Conservation (phyloP, 2,797 vertebrate genomes). For the Gorsachius magnificus region DNA sequence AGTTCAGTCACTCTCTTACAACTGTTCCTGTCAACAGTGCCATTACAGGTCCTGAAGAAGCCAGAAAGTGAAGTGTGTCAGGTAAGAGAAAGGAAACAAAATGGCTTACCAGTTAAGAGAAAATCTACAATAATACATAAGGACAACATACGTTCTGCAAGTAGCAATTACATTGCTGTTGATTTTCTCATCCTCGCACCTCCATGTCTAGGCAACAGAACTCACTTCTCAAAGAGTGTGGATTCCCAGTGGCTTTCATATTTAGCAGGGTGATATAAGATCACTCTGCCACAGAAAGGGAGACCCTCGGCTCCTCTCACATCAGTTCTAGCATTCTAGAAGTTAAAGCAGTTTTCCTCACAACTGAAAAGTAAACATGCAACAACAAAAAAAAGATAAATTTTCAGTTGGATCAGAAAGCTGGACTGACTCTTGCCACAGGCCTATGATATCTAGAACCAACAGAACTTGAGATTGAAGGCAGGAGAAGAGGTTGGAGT, state of each 20-base stretch:
- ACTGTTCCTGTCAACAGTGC: background rate
- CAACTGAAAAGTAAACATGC: background rate
- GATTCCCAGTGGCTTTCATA: background rate
- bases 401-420: background rate
- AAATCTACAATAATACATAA: background rate
- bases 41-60: background rate
- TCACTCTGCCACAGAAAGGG: background rate
- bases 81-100: background rate
- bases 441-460: background rate
- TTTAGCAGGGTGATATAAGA: background rate
- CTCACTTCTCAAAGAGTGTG: background rate
- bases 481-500: background rate
- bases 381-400: background rate
- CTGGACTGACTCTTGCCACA: background rate
- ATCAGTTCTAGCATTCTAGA: background rate
- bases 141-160: background rate
- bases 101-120: background rate
- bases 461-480: background rate
- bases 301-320: background rate
- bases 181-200: background rate
- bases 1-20: background rate
- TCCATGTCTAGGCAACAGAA: background rate
- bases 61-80: background rate
- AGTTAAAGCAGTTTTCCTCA: background rate
- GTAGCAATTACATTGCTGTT: background rate